Percentiles rank a stretch among this genome's conserved stretches.
Conservation (phyloP, 2,113 vertebrate species). For the Callipepla squamata region DNA sequence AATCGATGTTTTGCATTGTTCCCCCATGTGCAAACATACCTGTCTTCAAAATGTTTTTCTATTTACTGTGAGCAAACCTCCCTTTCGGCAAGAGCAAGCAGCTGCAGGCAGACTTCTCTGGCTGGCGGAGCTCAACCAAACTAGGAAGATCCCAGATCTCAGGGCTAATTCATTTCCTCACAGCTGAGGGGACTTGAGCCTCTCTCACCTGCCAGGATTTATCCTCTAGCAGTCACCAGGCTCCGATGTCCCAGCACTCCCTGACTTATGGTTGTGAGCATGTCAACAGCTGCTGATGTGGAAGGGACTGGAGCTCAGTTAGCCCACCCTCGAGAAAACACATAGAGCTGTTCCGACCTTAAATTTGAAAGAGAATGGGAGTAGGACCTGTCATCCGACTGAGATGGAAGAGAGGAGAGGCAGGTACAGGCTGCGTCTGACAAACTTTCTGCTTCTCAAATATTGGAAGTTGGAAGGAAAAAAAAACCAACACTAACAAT, state of each 20-base stretch:
- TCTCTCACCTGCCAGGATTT: neutral
- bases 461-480: neutral
- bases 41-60: neutral
- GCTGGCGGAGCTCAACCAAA: neutral
- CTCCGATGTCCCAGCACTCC: neutral
- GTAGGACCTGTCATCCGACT: neutral
- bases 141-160: neutral
- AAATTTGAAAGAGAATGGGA: neutral
- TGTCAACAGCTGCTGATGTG: neutral
- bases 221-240: neutral
- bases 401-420: neutral
- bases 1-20: neutral
- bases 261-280: rapidly evolving
- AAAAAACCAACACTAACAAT: neutral
- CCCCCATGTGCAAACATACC: neutral
- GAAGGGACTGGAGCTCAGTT: neutral
- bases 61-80: neutral
- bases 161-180: neutral
- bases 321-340: neutral
- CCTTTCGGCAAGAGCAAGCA: neutral
- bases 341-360: neutral
- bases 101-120: neutral
- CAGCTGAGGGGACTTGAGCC: neutral
- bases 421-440: neutral
- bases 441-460: neutral